Conservation (phyloP, 1,140 invertebrate species). For the Drosophila littoralis region DNA sequence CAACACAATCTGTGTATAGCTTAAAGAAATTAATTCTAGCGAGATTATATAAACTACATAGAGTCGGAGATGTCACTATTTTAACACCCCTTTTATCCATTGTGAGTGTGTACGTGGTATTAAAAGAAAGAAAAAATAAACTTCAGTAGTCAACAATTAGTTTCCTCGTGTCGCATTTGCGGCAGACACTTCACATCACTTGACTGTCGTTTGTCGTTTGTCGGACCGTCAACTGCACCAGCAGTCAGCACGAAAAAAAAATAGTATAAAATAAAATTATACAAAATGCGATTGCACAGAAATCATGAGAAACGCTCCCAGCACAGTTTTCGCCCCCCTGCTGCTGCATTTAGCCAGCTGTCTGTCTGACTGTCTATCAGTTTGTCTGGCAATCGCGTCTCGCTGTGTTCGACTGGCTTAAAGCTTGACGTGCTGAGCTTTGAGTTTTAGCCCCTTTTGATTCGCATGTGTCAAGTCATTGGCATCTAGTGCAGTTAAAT, state of each 20-base stretch:
- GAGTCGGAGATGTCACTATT: too few relatives aligned
- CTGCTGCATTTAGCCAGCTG: constrained; percentile 42
- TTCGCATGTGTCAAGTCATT: constrained; percentile 83
- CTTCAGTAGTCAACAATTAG: constrained; percentile 55
- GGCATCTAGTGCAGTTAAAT: constrained; percentile 81
- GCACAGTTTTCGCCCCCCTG: constrained; percentile 35
- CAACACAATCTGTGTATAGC: too few relatives aligned
- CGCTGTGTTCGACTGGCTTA: constrained; percentile 31
- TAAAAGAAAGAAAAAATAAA: constrained; percentile 11
- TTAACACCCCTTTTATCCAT: too few relatives aligned
- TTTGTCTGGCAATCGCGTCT: constrained; percentile 37
- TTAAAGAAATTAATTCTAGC: too few relatives aligned
- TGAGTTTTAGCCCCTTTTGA: constrained; percentile 55
- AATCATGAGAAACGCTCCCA: constrained; percentile 56
- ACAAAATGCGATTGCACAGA: constrained; percentile 52
- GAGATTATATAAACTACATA: too few relatives aligned
- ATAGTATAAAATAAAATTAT: constrained; percentile 32
- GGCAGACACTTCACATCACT: constrained; percentile 56
- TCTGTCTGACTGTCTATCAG: constrained; percentile 19
- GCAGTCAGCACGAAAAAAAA: constrained; percentile 12
- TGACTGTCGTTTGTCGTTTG: constrained; percentile 43
- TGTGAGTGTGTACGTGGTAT: not conserved
- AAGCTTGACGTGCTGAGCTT: constrained; percentile 48
- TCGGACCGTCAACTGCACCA: constrained; percentile 37
- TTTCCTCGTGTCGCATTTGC: constrained; percentile 56